Evolutionary conservation across 2,797 vertebrate species (phyloP), one percentile per base, ranked within the genome.

Genomic region (Potorous gilbertii): DNA sequence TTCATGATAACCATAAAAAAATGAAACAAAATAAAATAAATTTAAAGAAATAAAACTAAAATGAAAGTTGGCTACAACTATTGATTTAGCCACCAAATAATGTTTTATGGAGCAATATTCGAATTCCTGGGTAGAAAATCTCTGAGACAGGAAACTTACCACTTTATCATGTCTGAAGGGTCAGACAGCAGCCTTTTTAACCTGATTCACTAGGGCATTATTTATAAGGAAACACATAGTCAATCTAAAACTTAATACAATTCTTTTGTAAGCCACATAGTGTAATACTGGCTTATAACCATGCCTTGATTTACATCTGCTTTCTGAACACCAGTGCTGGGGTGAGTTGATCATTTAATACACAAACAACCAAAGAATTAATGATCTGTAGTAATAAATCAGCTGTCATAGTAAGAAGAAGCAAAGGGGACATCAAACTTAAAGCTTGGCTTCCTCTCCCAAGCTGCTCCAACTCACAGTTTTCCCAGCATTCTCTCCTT

Each of bases 21-120:
- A 91, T 21, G 46, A 93, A 94, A 93, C 11, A 56, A 34, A 87
- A 24, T 50, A 40, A 94, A 87, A 46, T 50, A 40, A 94, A 8
- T 90, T 94, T 95, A 95, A 54, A 93, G 91, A 91, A 50, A 95
- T 74, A 91, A 95, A 94, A 94, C 13, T 92, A 92, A 91, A 93
- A 94, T 28, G 55, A 27, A 94, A 62, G 55, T 90, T 93, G 74
- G 11, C 10, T 94, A 16, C 24, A 54, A 56, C 11, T 59, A 87
- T 34, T 92, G 50, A 29, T n/a, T 81, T 62, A 66, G 27, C 56
- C 55, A 55, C 9, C 66, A 11, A 94, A 87, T 28, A n/a, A 55
- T 91, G 59, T 21, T 92, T 93, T 59, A 10, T 66, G 91, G 87
- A 54, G 8, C 89, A 90, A 94, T 34, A 62, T 5, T n/a, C 24